Conservation (phyloP, 1,140 invertebrate genomes). For the Drosophila setifemur region DNA sequence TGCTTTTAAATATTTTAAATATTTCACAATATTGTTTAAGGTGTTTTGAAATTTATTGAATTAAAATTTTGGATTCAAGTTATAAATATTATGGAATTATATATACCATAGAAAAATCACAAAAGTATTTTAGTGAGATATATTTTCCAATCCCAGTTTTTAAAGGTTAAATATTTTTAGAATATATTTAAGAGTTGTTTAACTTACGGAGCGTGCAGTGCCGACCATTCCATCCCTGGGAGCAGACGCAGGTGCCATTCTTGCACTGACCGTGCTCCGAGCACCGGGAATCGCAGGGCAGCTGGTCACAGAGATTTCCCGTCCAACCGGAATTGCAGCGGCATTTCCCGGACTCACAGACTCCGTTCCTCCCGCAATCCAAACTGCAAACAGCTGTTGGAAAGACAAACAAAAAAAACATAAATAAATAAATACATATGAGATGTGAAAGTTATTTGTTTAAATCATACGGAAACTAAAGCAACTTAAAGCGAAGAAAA, state of each 20-base stretch:
- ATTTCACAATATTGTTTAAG: no score
- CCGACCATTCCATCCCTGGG: constrained; percentile 98
- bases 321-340: constrained; percentile 95
- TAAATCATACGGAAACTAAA: neutral
- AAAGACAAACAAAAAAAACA: neutral
- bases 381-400: constrained; percentile 91
- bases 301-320: constrained; percentile 93
- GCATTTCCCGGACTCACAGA: constrained; percentile 94
- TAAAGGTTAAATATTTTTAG: no score
- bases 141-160: no score
- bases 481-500: no score
- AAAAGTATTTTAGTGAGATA: no score
- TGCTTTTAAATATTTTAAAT: no score
- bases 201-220: constrained; percentile 98
- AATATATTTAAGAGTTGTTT: no score
- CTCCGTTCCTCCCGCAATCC: constrained; percentile 95
- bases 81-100: no score
- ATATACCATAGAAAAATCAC: no score
- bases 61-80: no score
- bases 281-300: constrained; percentile 94
- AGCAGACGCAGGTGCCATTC: constrained; percentile 98
- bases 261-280: constrained; percentile 97
- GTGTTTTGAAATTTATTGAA: no score
- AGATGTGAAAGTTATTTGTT: neutral
- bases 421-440: neutral